Percentiles rank a stretch among this genome's conserved stretches.
Evolutionary conservation across 2,113 vertebrate genomes (phyloP).

Genomic region (Nothocercus nigrocapillus): DNA sequence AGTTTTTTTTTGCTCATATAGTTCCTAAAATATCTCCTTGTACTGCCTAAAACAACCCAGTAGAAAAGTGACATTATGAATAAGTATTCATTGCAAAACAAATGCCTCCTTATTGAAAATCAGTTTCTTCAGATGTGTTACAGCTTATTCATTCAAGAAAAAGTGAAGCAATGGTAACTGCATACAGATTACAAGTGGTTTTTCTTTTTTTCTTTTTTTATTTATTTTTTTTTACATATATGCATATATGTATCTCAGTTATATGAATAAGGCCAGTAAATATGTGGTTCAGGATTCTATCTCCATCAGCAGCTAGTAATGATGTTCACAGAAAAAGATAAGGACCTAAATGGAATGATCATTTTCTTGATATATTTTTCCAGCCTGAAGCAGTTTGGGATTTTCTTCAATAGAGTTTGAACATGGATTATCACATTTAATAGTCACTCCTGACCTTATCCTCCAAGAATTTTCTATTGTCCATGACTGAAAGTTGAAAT

Average conservation of each 20-base stretch:
- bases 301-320: neutral
- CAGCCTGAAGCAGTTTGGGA: neutral
- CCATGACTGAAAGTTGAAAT: neutral
- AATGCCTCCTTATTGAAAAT: neutral
- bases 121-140: neutral
- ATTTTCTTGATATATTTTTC: neutral
- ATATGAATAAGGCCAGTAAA: neutral
- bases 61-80: neutral
- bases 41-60: neutral
- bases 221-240: too few species aligned
- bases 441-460: neutral
- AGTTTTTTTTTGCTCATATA: neutral
- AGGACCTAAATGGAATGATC: neutral
- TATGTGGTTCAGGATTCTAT: neutral
- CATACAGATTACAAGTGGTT: neutral
- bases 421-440: neutral
- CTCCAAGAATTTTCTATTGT: neutral
- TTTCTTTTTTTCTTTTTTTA: too few species aligned
- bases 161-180: neutral
- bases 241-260: too few species aligned
- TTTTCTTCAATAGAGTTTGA: neutral
- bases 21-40: neutral
- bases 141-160: neutral
- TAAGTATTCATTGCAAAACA: neutral
- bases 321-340: neutral